Conservation (phyloP, 2,797 vertebrate species). For the Rhinichthys osculus region DNA sequence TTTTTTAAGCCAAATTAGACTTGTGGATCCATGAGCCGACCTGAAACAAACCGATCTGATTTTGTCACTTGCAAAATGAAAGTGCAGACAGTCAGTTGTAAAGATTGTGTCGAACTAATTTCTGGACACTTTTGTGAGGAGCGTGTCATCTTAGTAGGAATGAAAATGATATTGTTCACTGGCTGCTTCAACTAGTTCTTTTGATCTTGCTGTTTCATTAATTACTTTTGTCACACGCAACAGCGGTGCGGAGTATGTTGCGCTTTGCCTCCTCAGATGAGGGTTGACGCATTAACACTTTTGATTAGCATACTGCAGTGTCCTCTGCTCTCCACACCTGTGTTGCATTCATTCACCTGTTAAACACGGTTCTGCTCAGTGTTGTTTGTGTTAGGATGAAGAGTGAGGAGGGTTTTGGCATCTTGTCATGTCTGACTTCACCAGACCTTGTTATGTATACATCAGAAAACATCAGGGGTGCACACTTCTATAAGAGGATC, state of each 20-base stretch:
- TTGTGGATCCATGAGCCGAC: not conserved
- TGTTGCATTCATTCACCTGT: slow-evolving; percentile 39
- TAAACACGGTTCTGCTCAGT: not conserved
- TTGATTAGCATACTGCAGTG: slow-evolving; percentile 10
- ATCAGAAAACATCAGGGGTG: not conserved
- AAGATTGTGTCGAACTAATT: not conserved
- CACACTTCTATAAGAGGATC: not conserved
- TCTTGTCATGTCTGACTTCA: slow-evolving; percentile 43
- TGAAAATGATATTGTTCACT: not conserved
- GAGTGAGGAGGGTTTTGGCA: slow-evolving; percentile 33
- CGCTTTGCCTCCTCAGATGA: not conserved
- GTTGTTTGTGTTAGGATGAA: slow-evolving; percentile 24
- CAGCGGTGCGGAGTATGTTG: not conserved
- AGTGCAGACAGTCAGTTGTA: not conserved
- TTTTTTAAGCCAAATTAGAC: not conserved
- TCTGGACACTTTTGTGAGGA: not conserved
- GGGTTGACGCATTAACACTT: not conserved
- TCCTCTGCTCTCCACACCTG: slow-evolving; percentile 20
- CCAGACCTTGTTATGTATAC: slow-evolving; percentile 32
- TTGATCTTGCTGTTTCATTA: not conserved
- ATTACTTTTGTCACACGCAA: slow-evolving; percentile 3
- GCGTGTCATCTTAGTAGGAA: not conserved
- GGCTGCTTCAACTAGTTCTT: not conserved
- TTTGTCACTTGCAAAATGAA: not conserved
- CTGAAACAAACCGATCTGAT: not conserved